Conservation (phyloP, 2,113 vertebrate genomes). For the Oncorhynchus nerka region DNA sequence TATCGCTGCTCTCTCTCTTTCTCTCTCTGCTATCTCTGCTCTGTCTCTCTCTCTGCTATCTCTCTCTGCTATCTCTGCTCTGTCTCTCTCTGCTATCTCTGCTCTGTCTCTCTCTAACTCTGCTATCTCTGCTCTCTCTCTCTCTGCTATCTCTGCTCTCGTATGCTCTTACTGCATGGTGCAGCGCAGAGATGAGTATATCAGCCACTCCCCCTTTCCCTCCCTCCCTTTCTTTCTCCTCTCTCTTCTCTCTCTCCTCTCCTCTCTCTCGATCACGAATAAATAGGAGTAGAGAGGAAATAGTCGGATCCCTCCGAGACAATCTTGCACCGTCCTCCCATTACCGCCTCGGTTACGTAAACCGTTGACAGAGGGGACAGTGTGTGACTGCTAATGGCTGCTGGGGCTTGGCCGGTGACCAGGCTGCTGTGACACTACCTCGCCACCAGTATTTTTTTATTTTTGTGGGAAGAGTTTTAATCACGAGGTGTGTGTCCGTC, state of each 20-base stretch:
- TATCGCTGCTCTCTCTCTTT: background rate
- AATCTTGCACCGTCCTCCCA: background rate
- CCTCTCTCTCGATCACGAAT: background rate
- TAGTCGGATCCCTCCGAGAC: background rate
- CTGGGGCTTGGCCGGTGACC: no score
- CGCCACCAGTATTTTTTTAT: background rate
- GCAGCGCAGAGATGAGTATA: no score
- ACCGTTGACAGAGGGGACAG: conserved; percentile 3
- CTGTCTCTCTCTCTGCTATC: background rate
- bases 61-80: background rate
- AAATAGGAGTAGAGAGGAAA: background rate
- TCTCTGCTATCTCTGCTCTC: no score
- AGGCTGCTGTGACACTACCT: no score
- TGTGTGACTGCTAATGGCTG: background rate
- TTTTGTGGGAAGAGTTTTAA: background rate
- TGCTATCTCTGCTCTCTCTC: no score
- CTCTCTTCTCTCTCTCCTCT: no score
- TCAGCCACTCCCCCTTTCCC: background rate
- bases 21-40: background rate
- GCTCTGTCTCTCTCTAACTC: background rate
- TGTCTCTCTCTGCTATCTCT: background rate
- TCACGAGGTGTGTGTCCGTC: conserved; percentile 4
- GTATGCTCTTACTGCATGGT: background rate
- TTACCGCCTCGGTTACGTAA: conserved; percentile 6
- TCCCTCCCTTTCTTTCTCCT: no score